Evolutionary conservation across 1,140 invertebrate genomes (phyloP).

Genomic region (Diachasmimorpha longicaudata): DNA sequence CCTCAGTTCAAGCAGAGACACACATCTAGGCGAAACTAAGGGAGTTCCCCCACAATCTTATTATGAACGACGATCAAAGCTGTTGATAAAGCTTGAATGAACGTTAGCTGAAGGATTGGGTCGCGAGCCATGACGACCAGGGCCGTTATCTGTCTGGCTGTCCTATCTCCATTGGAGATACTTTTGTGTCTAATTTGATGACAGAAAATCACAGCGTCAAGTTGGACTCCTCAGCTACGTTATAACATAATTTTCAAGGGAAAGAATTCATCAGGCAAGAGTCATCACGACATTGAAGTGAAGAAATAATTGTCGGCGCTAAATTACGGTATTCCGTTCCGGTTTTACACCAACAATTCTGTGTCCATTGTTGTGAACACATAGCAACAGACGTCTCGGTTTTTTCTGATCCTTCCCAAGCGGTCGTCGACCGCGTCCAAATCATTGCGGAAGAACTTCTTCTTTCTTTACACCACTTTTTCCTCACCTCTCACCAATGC

Average conservation of each 20-base stretch:
- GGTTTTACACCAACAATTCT: slow-evolving; percentile 5
- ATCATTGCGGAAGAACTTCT: slow-evolving; percentile 19
- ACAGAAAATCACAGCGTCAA: background rate
- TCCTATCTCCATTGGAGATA: background rate
- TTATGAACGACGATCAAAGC: background rate
- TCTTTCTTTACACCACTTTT: background rate
- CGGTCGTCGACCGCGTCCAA: slow-evolving; percentile 23
- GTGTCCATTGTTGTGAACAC: background rate
- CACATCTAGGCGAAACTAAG: background rate
- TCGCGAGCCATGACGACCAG: background rate
- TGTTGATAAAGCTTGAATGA: background rate
- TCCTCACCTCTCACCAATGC: background rate
- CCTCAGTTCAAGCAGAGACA: background rate
- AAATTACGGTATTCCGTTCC: slow-evolving; percentile 4
- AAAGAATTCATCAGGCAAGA: background rate
- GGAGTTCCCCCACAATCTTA: background rate
- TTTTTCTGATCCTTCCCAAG: background rate
- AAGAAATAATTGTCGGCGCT: background rate
- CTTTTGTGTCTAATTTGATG: background rate
- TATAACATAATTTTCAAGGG: too few species aligned
- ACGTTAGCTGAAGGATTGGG: background rate
- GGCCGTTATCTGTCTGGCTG: background rate
- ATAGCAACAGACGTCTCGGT: background rate
- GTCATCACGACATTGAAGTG: background rate
- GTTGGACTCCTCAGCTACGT: too few species aligned